Conservation (phyloP, 2,113 vertebrate species). For the Bufo bufo region DNA sequence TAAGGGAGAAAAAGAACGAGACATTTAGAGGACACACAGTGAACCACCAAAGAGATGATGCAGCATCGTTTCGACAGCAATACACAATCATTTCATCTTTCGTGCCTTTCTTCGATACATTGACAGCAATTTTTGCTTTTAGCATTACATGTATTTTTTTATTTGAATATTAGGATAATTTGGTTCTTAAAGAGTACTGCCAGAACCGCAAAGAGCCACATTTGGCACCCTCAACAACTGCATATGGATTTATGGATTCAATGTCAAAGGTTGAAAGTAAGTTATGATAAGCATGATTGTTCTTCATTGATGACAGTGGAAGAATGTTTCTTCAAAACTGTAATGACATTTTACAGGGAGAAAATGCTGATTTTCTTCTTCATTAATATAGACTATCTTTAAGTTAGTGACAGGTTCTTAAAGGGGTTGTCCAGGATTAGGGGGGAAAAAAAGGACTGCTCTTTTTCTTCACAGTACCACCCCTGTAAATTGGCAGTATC, state of each 20-base stretch:
- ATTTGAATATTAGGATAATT: background rate
- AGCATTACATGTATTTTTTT: constrained; percentile 37
- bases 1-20: background rate
- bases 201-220: background rate
- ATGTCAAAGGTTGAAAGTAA: background rate
- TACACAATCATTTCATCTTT: constrained; percentile 54
- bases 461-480: background rate
- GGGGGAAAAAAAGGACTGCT: background rate
- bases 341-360: background rate
- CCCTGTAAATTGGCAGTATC: background rate
- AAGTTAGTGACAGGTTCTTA: background rate
- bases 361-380: background rate
- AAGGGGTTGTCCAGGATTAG: background rate
- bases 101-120: constrained; percentile 55
- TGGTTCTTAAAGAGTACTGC: background rate
- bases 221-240: background rate
- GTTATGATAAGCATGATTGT: constrained; percentile 11
- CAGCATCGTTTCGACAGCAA: constrained; percentile 48
- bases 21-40: constrained; percentile 17
- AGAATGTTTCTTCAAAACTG: constrained; percentile 18
- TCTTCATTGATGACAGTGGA: background rate
- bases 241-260: background rate
- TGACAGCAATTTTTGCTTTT: constrained; percentile 39
- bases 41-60: constrained; percentile 53
- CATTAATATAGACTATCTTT: background rate